A percentile compares a stretch with the other conserved stretches of the same genome.
These are phyloP conservation scores for Dicycla oo DNA, from an alignment of 2,888 invertebrate genomes.

Conservation along the genomic window DNA sequence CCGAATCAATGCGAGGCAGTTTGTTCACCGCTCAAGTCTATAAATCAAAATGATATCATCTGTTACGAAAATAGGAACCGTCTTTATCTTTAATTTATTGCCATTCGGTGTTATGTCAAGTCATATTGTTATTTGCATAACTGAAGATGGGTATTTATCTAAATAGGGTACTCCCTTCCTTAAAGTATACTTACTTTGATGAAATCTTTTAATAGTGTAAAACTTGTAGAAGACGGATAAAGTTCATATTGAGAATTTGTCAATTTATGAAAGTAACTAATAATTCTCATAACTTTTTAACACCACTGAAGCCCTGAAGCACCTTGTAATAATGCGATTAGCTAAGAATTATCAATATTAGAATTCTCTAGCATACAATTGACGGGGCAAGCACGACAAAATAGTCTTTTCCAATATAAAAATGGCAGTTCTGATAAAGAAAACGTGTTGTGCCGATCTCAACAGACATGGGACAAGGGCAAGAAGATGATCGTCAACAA, in stretches of 20 bases:
- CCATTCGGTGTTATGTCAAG: slow-evolving; percentile 31
- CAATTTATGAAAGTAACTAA: not conserved
- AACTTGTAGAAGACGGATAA: not conserved
- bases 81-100: slow-evolving; percentile 58
- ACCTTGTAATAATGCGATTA: not conserved
- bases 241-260: not conserved
- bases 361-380: not conserved
- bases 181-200: not conserved
- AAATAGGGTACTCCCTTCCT: no score
- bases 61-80: slow-evolving; percentile 59
- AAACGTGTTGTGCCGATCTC: no score
- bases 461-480: no score
- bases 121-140: slow-evolving; percentile 40
- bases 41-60: slow-evolving; percentile 62
- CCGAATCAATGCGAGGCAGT: slow-evolving; percentile 37
- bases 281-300: not conserved
- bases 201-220: not conserved
- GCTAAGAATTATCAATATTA: not conserved
- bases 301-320: not conserved
- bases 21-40: slow-evolving; percentile 43
- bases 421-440: not conserved
- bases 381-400: not conserved
- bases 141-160: not conserved
- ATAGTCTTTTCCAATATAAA: not conserved
- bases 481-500: no score